phyloP scores from a whole-genome alignment of 2,113 vertebrate genomes.

The Leucopsar rothschildi region DNA sequence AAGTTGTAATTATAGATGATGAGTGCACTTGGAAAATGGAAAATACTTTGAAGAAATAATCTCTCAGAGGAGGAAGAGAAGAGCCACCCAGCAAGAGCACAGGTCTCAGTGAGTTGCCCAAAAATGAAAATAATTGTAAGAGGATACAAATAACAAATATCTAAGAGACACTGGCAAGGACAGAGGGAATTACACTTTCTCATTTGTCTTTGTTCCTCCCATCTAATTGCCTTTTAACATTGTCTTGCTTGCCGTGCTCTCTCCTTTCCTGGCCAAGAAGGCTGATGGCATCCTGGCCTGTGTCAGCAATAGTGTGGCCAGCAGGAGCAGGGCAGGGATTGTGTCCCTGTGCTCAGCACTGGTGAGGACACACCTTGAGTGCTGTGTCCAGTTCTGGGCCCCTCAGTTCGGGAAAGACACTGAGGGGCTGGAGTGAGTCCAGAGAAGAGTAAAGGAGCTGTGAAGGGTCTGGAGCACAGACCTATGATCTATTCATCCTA shows the following conservation, averaged over 20 bases:
- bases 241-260: background rate
- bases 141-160: background rate
- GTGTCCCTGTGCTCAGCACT: background rate
- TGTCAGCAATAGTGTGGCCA: background rate
- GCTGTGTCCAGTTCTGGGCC: background rate
- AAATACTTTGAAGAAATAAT: background rate
- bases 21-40: background rate
- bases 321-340: background rate
- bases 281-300: background rate
- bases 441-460: background rate
- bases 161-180: background rate
- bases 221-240: background rate
- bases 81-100: background rate
- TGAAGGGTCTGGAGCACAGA: background rate
- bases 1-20: background rate
- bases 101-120: background rate
- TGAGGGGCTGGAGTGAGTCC: fast-evolving
- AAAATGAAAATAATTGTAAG: background rate
- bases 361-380: fast-evolving
- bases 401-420: background rate
- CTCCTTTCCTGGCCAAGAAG: background rate
- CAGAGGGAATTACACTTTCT: background rate
- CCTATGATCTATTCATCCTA: fast-evolving
- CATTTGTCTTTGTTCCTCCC: background rate
- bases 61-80: background rate